A percentile compares a stretch with the other conserved stretches of the same genome.
Conservation (phyloP, 2,888 invertebrate genomes). For the Drosophila neotestacea region DNA sequence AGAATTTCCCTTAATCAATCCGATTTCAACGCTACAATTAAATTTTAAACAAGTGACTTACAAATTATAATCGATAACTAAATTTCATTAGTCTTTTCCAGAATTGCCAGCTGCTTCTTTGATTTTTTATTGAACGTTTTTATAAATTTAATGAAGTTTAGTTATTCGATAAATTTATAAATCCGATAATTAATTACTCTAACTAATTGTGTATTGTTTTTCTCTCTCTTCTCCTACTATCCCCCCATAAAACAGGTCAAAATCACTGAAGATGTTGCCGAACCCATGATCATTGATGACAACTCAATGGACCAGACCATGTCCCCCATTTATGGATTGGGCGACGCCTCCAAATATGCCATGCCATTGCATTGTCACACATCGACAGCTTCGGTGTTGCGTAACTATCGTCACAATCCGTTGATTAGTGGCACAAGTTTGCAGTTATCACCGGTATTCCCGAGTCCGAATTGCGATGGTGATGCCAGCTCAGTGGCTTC, state of each 20-base stretch:
- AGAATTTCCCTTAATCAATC: no score
- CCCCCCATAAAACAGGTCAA: constrained; percentile 42
- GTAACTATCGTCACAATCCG: constrained; percentile 82
- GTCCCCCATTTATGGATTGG: constrained; percentile 16
- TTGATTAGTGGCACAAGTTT: constrained; percentile 82
- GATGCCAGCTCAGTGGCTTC: constrained; percentile 57
- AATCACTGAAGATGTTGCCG: constrained; percentile 27
- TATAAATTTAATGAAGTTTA: constrained; percentile 10
- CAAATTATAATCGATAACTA: not conserved
- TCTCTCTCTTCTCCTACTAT: constrained; percentile 1
- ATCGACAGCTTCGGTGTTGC: constrained; percentile 70
- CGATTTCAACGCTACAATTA: no score
- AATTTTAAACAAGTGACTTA: no score
- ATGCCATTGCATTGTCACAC: constrained; percentile 68
- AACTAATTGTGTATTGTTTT: constrained; percentile 26
- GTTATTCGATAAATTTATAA: constrained; percentile 6
- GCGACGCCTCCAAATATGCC: constrained; percentile 32
- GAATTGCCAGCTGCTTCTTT: constrained; percentile 18
- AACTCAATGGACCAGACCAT: constrained; percentile 52
- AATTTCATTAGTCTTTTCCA: not conserved
- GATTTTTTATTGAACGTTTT: not conserved
- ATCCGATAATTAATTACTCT: not conserved
- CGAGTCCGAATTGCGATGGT: constrained; percentile 26
- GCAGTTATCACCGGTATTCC: constrained; percentile 76
- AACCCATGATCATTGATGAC: constrained; percentile 69